These are phyloP conservation scores for Drosophila antonietae DNA, from an alignment of 2,888 invertebrate genomes.

Conservation along the genomic window DNA sequence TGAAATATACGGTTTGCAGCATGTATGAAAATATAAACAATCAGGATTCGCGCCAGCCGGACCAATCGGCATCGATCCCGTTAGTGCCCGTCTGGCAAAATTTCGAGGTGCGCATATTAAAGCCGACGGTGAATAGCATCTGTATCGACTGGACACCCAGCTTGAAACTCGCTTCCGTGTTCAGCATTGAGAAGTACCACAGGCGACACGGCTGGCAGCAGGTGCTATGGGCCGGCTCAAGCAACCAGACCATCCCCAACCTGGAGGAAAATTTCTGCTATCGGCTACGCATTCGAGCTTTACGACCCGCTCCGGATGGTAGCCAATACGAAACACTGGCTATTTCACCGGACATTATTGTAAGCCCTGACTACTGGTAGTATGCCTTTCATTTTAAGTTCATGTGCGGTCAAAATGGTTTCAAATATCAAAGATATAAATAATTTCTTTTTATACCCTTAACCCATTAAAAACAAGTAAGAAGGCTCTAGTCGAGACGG, in stretches of 20 bases:
- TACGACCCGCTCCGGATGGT: slow-evolving; percentile 56
- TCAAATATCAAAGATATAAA: background rate
- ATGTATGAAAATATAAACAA: slow-evolving; percentile 63
- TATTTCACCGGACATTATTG: slow-evolving; percentile 78
- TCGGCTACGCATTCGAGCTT: slow-evolving; percentile 78
- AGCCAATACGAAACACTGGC: slow-evolving; percentile 65
- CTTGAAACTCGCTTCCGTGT: slow-evolving; percentile 70
- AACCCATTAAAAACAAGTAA: too few species aligned
- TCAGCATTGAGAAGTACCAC: slow-evolving; percentile 80
- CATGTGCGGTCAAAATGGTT: too few species aligned
- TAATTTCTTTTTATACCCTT: too few species aligned
- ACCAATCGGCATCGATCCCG: slow-evolving; percentile 23
- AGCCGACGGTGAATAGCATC: slow-evolving; percentile 78
- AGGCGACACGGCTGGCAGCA: slow-evolving; percentile 79
- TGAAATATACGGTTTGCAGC: slow-evolving; percentile 57
- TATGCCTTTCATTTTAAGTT: background rate
- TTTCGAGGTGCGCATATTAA: slow-evolving; percentile 73
- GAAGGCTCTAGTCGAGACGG: too few species aligned
- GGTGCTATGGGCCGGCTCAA: slow-evolving; percentile 79
- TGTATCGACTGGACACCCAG: slow-evolving; percentile 78
- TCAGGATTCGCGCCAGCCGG: slow-evolving; percentile 29
- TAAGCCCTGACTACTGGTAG: slow-evolving; percentile 37
- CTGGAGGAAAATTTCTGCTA: slow-evolving; percentile 83
- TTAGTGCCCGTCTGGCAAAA: slow-evolving; percentile 35
- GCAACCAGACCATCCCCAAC: slow-evolving; percentile 66